Base-by-base conservation (phyloP, 2,888 invertebrate species). In the Apodemia duryi region DNA sequence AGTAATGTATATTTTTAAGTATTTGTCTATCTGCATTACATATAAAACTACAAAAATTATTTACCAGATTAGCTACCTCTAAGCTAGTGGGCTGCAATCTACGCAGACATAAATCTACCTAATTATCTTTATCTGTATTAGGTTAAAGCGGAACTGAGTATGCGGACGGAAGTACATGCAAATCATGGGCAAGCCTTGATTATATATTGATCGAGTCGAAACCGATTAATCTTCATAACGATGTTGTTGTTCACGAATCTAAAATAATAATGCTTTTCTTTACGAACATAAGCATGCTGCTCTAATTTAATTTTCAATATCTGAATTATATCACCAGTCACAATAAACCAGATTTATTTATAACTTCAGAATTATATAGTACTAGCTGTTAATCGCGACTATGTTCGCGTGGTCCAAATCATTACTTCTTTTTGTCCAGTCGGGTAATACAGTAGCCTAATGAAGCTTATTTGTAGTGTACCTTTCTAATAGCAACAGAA, bases 131-230 rank as follows among this genome's bases (percentile, higher is more conserved):
- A 68, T 64, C 63, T 64, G 32, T 68, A 68, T 72, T 70, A 66
- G 68, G 69, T 66, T 68, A 70, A 75, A 77, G 75, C 83, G 83
- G 84, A 85, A 84, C 75, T 77, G 73, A 11, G 43, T 43, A 11
- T 73, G 71, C 75, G 77, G 76, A 69, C 68, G 73, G 75, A 79
- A 78, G 79, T 75, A 75, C 73, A 74, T 77, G 73, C 71, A 72
- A 74, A 78, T 76, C 67, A 64, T 67, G 65, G 63, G 65, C 66
- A 68, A 63, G 67, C 73, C 70, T 73, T 72, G 68, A 62, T 63
- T 62, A n/a, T 46, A 62, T 62, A 67, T 64, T 70, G 68, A 70
- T 61, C 67, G 66, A 70, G 65, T 69, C 62, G 49, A 61, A 65
- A 54, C 41, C 54, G 32, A 60, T 68, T 67, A 65, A 65, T 66